Conservation (phyloP, 37 sponge, comb jelly and placozoan genomes). For the Geodia barretti region DNA sequence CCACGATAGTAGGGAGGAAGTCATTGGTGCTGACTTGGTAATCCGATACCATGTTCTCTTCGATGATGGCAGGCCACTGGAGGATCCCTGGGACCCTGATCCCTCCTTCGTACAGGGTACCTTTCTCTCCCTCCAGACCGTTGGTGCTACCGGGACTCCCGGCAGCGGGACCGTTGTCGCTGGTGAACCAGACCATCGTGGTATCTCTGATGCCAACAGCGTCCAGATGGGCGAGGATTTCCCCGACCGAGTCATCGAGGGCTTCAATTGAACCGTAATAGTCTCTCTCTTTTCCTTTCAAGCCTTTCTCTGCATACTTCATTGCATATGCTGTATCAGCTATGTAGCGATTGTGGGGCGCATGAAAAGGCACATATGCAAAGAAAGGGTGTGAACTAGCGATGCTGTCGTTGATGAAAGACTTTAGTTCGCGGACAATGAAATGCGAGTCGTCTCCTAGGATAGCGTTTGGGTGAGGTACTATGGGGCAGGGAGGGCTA, state of each 20-base stretch:
- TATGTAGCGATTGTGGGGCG: constrained; percentile 60
- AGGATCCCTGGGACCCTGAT: constrained; percentile 72
- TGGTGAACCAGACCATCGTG: constrained; percentile 71
- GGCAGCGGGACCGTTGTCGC: constrained; percentile 65
- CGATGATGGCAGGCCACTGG: constrained; percentile 58
- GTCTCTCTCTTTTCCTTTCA: constrained; percentile 26
- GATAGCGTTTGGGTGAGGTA: constrained; percentile 3
- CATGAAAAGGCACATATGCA: constrained; percentile 59
- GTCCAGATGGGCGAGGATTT: constrained; percentile 21
- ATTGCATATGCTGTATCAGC: constrained; percentile 16
- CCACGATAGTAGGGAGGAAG: constrained; percentile 57
- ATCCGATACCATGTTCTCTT: constrained; percentile 24
- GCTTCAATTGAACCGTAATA: constrained; percentile 58
- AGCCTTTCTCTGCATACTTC: not conserved
- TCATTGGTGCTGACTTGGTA: constrained; percentile 51
- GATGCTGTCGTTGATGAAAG: constrained; percentile 4
- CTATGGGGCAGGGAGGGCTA: not conserved
- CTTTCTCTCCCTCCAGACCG: constrained; percentile 58
- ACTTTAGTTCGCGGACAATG: constrained; percentile 21
- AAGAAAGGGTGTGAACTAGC: constrained; percentile 44
- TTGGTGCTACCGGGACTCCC: constrained; percentile 43
- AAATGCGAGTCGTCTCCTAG: constrained; percentile 66
- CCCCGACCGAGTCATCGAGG: constrained; percentile 47
- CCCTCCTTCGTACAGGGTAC: constrained; percentile 63
- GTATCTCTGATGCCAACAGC: constrained; percentile 8